A percentile compares a stretch with the other conserved stretches of the same genome.
These are phyloP conservation scores for Temnothorax rugatulus DNA, from an alignment of 2,888 invertebrate genomes.

Conservation along the genomic window DNA sequence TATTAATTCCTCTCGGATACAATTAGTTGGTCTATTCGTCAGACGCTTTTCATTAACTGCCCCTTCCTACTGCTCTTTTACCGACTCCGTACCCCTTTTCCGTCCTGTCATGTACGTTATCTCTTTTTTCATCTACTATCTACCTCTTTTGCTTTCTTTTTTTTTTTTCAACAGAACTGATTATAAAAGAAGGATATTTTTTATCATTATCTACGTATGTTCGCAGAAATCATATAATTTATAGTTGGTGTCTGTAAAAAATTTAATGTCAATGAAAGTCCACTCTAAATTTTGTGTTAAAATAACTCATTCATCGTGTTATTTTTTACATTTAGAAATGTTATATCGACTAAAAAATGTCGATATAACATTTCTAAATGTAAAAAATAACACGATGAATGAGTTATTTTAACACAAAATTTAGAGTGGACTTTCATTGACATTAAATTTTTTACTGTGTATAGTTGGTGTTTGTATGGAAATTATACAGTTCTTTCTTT, in stretches of 20 bases:
- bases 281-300: too few relatives aligned
- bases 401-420: too few relatives aligned
- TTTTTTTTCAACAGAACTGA: constrained; percentile 21
- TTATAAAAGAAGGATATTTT: constrained; percentile 12
- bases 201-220: constrained; percentile 8
- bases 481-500: not conserved
- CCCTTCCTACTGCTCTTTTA: constrained; percentile 69
- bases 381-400: too few relatives aligned
- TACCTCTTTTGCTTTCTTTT: constrained; percentile 23
- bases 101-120: constrained; percentile 63
- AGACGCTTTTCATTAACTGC: constrained; percentile 85
- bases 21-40: constrained; percentile 86
- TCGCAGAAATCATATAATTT: not conserved
- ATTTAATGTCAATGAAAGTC: too few relatives aligned
- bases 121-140: constrained; percentile 45
- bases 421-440: too few relatives aligned
- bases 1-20: constrained; percentile 86
- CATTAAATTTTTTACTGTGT: too few relatives aligned
- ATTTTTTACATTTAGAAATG: too few relatives aligned
- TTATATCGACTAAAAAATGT: too few relatives aligned
- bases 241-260: not conserved
- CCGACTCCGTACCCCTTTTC: constrained; percentile 77
- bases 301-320: too few relatives aligned
- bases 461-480: not conserved
- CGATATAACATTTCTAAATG: too few relatives aligned